phyloP scores from a whole-genome alignment of 2,797 vertebrate genomes.

The Eulemur mongoz region DNA sequence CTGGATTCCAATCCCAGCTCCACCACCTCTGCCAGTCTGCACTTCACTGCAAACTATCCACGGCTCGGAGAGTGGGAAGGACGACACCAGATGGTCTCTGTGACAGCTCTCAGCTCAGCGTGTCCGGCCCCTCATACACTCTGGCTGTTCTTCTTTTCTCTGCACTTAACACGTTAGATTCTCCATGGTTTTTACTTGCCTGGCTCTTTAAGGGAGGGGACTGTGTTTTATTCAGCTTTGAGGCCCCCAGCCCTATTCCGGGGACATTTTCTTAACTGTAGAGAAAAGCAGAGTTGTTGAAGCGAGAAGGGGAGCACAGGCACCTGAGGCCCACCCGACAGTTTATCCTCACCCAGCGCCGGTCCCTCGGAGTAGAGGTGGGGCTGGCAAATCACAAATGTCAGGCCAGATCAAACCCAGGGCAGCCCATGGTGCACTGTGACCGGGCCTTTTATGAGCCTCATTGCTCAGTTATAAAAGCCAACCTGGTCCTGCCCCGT shows the following conservation, averaged over 20 bases:
- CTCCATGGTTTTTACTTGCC: background rate
- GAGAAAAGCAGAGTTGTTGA: background rate
- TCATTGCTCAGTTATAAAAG: constrained; percentile 38
- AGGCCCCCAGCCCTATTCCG: background rate
- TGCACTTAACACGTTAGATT: background rate
- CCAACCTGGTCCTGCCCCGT: background rate
- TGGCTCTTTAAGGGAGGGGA: background rate
- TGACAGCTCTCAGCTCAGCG: background rate
- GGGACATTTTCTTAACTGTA: background rate
- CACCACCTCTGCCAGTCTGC: background rate
- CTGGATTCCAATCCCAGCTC: background rate
- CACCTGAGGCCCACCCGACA: background rate
- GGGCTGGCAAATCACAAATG: background rate
- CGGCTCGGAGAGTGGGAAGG: background rate
- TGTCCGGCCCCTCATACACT: background rate
- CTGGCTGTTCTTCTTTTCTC: background rate
- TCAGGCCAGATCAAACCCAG: background rate
- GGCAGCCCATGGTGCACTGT: background rate
- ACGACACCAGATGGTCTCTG: fast-evolving
- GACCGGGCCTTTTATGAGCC: constrained; percentile 20
- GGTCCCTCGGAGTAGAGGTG: no score
- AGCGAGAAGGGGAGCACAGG: background rate
- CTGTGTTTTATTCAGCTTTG: background rate
- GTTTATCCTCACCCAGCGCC: background rate
- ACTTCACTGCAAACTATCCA: background rate